phyloP scores from a whole-genome alignment of 2,113 vertebrate species.

The Maylandia zebra region DNA sequence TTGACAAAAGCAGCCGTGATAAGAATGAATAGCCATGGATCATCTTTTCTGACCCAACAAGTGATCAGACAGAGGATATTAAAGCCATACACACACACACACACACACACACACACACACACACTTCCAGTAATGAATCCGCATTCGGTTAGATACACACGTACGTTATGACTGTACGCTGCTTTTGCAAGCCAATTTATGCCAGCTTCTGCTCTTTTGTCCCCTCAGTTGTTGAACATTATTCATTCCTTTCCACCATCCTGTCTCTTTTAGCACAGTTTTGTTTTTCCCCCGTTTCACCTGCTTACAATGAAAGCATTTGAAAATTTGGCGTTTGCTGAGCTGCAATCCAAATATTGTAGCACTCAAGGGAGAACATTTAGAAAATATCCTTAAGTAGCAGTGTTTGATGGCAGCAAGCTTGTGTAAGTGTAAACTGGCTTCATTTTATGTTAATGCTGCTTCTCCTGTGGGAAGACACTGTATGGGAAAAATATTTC shows the following conservation, averaged over 20 bases:
- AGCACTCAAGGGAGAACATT: background rate
- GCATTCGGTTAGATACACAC: constrained; percentile 8
- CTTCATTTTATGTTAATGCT: background rate
- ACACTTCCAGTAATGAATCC: constrained; percentile 44
- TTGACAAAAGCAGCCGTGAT: constrained; percentile 33
- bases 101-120: too few species aligned
- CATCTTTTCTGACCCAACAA: background rate
- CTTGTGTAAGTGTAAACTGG: background rate
- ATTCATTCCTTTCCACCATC: background rate
- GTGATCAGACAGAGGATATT: constrained; percentile 14
- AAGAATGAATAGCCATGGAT: constrained; percentile 22
- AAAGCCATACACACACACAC: background rate
- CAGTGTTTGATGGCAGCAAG: background rate
- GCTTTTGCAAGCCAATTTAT: constrained; percentile 8
- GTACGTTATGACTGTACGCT: constrained; percentile 7
- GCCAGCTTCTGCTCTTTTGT: background rate
- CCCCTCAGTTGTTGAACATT: background rate
- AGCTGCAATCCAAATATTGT: background rate
- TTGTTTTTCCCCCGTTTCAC: background rate
- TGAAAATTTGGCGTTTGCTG: background rate
- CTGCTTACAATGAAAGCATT: background rate
- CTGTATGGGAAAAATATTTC: background rate
- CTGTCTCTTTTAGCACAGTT: background rate
- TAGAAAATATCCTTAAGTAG: background rate
- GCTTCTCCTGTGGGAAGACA: background rate